A percentile compares a stretch with the other conserved stretches of the same genome.
Evolutionary conservation across 2,797 vertebrate species (phyloP).

Genomic region (Enteromius treurensis): DNA sequence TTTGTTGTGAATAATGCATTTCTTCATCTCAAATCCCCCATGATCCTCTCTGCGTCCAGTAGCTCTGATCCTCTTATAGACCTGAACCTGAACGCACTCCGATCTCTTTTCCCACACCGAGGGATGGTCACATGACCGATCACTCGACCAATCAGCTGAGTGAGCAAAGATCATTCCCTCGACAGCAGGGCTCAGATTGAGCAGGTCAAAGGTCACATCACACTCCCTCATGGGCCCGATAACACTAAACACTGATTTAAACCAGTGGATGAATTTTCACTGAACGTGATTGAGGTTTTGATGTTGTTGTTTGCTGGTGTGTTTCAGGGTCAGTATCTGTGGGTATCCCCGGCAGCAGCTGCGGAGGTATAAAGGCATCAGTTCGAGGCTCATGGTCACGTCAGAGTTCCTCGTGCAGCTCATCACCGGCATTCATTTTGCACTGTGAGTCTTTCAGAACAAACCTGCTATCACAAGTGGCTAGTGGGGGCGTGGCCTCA

Average conservation of each 20-base stretch:
- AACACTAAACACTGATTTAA: neutral
- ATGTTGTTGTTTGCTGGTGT: neutral
- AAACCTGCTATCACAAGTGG: neutral
- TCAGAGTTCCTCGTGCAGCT: constrained; percentile 98
- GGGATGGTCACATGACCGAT: constrained; percentile 4
- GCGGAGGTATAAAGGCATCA: constrained; percentile 91
- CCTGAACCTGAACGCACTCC: constrained; percentile 51
- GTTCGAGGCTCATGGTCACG: constrained; percentile 88
- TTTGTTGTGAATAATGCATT: constrained; percentile 28
- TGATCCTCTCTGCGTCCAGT: constrained; percentile 66
- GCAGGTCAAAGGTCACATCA: constrained; percentile 13
- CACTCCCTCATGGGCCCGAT: neutral
- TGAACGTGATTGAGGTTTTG: neutral
- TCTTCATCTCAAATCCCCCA: constrained; percentile 58
- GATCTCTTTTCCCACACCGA: constrained; percentile 39
- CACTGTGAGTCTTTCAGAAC: constrained; percentile 85
- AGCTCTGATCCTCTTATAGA: constrained; percentile 71
- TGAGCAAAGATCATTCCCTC: constrained; percentile 6
- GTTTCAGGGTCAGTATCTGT: constrained; percentile 90
- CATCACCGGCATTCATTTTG: constrained; percentile 95
- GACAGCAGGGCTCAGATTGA: neutral
- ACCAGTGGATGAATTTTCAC: neutral
- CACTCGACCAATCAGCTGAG: constrained; percentile 12
- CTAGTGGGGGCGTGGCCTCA: neutral
- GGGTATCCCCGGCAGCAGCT: constrained; percentile 95